Evolutionary conservation across 2,888 invertebrate genomes (phyloP).

Genomic region (Zhuqinia jingwanae): DNA sequence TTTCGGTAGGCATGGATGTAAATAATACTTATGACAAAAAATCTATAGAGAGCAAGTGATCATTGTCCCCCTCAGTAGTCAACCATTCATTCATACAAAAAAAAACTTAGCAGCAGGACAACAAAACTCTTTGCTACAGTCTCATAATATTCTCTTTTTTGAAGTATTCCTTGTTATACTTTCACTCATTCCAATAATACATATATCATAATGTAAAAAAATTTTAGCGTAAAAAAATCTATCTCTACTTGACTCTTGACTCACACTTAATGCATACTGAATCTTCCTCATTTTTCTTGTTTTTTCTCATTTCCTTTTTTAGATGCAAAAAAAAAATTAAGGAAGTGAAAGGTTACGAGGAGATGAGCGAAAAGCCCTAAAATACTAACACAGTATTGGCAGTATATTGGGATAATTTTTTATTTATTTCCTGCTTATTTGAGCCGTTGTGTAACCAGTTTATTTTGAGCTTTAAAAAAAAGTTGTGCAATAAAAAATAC

Average conservation of each 20-base stretch:
- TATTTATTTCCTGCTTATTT: too few species aligned
- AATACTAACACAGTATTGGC: too few species aligned
- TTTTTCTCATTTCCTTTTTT: not conserved
- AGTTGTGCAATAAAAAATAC: slow-evolving; percentile 44
- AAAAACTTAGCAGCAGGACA: not conserved
- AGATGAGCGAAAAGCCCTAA: too few species aligned
- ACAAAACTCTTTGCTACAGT: too few species aligned
- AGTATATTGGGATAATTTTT: too few species aligned
- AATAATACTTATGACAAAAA: too few species aligned
- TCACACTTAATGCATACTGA: too few species aligned
- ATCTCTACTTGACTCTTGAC: too few species aligned
- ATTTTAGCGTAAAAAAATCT: not conserved
- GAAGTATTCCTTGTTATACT: not conserved
- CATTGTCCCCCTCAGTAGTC: not conserved
- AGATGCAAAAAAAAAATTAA: not conserved
- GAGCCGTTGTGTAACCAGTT: slow-evolving; percentile 14
- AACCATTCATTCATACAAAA: not conserved
- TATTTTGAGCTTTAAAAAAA: slow-evolving; percentile 15
- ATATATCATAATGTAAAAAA: too few species aligned
- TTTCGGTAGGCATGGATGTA: not conserved
- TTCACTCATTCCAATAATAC: not conserved
- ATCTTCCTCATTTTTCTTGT: too few species aligned
- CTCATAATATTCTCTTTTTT: too few species aligned
- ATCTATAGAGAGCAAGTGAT: slow-evolving; percentile 7
- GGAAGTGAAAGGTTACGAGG: not conserved